A percentile compares a stretch with the other conserved stretches of the same genome.
These are phyloP conservation scores for Leucosticte australis DNA, from an alignment of 2,113 vertebrate species.

Conservation along the genomic window DNA sequence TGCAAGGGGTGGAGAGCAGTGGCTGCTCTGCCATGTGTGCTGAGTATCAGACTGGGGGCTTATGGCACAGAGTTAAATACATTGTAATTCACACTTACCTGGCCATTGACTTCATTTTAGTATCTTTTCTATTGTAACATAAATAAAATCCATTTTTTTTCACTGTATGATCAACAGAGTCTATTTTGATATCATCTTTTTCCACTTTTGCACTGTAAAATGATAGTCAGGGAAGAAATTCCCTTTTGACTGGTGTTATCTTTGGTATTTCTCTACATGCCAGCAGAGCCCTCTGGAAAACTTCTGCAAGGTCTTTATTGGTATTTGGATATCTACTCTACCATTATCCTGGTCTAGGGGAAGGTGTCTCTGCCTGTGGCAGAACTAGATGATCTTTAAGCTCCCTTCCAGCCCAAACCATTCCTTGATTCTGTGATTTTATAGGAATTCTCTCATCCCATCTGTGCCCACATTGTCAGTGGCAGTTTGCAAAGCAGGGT, in stretches of 20 bases:
- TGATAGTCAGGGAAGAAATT: not conserved
- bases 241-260: not conserved
- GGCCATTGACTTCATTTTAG: not conserved
- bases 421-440: not conserved
- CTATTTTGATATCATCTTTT: not conserved
- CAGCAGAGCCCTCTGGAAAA: not conserved
- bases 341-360: not conserved
- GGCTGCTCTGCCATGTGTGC: not conserved
- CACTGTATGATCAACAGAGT: not conserved
- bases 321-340: not conserved
- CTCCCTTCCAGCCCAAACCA: not conserved
- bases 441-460: not conserved
- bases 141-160: not conserved
- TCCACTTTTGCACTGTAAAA: not conserved
- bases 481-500: not conserved
- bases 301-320: not conserved
- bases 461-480: not conserved
- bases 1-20: not conserved
- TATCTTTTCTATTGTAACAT: not conserved
- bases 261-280: not conserved
- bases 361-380: not conserved
- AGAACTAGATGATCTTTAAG: not conserved
- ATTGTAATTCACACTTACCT: not conserved
- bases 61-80: not conserved
- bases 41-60: fast-evolving